Base-by-base conservation (phyloP, 1,140 invertebrate genomes). In the Uloborus diversus region DNA sequence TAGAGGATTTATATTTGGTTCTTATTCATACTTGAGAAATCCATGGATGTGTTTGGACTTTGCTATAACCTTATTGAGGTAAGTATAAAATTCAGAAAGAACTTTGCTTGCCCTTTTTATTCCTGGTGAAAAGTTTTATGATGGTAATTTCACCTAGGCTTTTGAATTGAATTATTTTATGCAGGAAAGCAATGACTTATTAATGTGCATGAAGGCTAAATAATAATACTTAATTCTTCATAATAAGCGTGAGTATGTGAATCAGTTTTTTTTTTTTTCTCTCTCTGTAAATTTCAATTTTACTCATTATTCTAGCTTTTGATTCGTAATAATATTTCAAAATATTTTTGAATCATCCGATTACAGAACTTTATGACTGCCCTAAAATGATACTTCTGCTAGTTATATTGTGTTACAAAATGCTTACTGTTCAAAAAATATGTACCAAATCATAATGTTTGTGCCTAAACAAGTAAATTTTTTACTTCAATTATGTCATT, bases 31-130 rank as follows among this genome's bases (percentile, higher is more conserved):
- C 20, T 17, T 75, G 3, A 64, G 25, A 51, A 75, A 75, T 35
- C 71, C 71, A 17, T 75, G 59, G 71, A 75, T 75, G 71, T 75
- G 71, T 51, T 64, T 75, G 20, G 71, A 75, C 51, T 75, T 75
- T 13, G n/a, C 64, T 14, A 49, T 75, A 33, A 75, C 71, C n/a
- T 3, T 75, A 23, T 25, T 32, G 11, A 75, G 59, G 71, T 75
- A 51, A 23, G n/a, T n/a, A n/a, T n/a, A 20, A 25, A 20, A 28
- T 47, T 27, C 3, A 66, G 20, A 47, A 7, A 23, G 25, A 11
- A 7, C 42, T 64, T 33, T n/a, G n/a, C n/a, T n/a, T n/a, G n/a
- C n/a, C n/a, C n/a, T n/a, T n/a, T n/a, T n/a, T n/a, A n/a, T n/a
- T n/a, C n/a, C n/a, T n/a, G n/a, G n/a, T n/a, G n/a, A n/a, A n/a